Evolutionary conservation across 2,797 vertebrate species (phyloP), one percentile per base, ranked within the genome.

Genomic region (Sebastes dallii): DNA sequence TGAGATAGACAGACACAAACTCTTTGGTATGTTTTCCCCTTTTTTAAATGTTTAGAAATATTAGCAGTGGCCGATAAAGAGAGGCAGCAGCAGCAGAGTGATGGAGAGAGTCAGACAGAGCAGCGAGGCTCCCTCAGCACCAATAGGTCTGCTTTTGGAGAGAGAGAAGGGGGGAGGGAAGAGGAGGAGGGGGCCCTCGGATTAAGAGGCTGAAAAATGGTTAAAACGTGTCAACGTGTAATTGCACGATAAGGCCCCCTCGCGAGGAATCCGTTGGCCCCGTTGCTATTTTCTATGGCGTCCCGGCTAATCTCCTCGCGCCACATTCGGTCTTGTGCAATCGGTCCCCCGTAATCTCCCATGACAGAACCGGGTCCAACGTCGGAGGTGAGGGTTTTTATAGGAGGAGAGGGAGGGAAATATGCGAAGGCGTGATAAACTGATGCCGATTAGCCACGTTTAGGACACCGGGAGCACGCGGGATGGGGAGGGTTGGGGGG

Each of bases 151-250:
- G 95, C 96, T 97, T 96, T 96, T 97, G 96, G 97, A 97, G 97
- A 84, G 77, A 58, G 66, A 59, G 20, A 39, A 22, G 32, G 60
- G 65, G 75, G 75, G 76, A 66, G 22, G 54, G 78, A 61, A 18
- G 72, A 30, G 71, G 69, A 39, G 73, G 71, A 12, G 72, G 29
- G 78, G 96, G 95, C 93, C 82, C 93, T 94, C 96, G 98, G 98
- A 98, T 99, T 98, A 99, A 97, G 97, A 97, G 97, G 97, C 97
- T 96, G 97, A 96, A 97, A 97, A 97, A 97, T 97, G 97, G 97
- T 97, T 97, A 96, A 93, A 97, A 98, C 97, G 96, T 98, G 97
- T 97, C 98, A 97, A 97, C 98, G 97, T 99, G 98, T 98, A 98
- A 97, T 97, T 97, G 97, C 97, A 97, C 96, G 98, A 99, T 99